Conservation (phyloP, 2,888 invertebrate species). For the Apocheima hispidaria region DNA sequence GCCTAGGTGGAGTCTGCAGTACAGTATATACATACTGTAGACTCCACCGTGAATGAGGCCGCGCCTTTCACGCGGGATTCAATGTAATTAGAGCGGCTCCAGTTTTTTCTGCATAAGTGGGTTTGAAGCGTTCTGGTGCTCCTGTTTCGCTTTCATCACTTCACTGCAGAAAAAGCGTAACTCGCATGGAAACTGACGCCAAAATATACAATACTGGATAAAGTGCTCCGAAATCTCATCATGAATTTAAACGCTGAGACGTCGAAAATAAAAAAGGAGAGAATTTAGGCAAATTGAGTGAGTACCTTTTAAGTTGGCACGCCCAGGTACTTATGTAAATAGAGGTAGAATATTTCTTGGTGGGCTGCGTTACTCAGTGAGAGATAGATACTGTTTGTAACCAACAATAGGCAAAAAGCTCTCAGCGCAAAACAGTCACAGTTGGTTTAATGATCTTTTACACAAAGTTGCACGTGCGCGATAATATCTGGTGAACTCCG, state of each 20-base stretch:
- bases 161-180: slow-evolving; percentile 44
- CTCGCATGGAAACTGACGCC: slow-evolving; percentile 42
- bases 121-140: slow-evolving; percentile 66
- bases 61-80: slow-evolving; percentile 73
- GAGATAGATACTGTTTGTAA: slow-evolving; percentile 31
- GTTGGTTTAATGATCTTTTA: slow-evolving; percentile 42
- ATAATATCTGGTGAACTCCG: slow-evolving; percentile 31
- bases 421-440: slow-evolving; percentile 44
- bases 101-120: slow-evolving; percentile 74
- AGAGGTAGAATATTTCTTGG: slow-evolving; percentile 35
- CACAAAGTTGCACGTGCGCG: slow-evolving; percentile 35
- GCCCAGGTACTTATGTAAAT: slow-evolving; percentile 37
- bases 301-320: slow-evolving; percentile 22
- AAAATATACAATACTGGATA: slow-evolving; percentile 18
- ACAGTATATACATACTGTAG: too few relatives aligned
- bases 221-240: slow-evolving; percentile 13
- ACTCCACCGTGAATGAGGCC: slow-evolving; percentile 66
- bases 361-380: slow-evolving; percentile 39
- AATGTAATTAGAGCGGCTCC: slow-evolving; percentile 78
- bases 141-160: slow-evolving; percentile 56
- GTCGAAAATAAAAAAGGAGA: slow-evolving; percentile 19
- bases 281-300: slow-evolving; percentile 24
- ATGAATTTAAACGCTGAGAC: slow-evolving; percentile 22
- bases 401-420: slow-evolving; percentile 41
- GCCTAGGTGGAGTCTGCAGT: slow-evolving; percentile 51